phyloP scores from a whole-genome alignment of 35 echinoderm and acorn worm genomes.

The Chiridota heheva region DNA sequence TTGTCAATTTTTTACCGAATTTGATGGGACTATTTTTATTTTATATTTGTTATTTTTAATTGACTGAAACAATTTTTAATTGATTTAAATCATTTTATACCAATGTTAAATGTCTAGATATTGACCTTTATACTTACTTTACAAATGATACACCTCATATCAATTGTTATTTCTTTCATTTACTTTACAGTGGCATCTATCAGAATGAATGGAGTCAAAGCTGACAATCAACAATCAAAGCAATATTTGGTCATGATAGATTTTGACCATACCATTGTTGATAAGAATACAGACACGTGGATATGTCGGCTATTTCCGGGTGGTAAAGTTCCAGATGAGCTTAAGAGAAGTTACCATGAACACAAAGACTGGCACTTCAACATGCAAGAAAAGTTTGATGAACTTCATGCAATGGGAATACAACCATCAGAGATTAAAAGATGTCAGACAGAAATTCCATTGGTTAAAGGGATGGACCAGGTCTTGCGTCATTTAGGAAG shows the following conservation, averaged over 20 bases:
- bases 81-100: no score
- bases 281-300: conserved; percentile 38
- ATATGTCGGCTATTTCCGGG: conserved; percentile 19
- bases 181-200: no score
- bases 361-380: conserved; percentile 13
- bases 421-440: conserved; percentile 30
- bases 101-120: no score
- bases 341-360: not conserved
- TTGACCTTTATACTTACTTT: no score
- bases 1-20: no score
- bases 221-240: no score
- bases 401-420: not conserved
- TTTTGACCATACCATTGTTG: conserved; percentile 61
- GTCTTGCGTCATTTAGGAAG: conserved; percentile 13
- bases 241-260: conserved; percentile 38
- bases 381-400: conserved; percentile 41
- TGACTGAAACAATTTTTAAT: no score
- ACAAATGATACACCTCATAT: no score
- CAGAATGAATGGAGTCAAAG: no score
- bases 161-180: no score
- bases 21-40: no score
- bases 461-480: conserved; percentile 28
- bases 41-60: no score
- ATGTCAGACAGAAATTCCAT: conserved; percentile 6
- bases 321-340: conserved; percentile 10